Evolutionary conservation across 2,113 vertebrate genomes (phyloP), one percentile per base, ranked within the genome.

Genomic region (Equus quagga): DNA sequence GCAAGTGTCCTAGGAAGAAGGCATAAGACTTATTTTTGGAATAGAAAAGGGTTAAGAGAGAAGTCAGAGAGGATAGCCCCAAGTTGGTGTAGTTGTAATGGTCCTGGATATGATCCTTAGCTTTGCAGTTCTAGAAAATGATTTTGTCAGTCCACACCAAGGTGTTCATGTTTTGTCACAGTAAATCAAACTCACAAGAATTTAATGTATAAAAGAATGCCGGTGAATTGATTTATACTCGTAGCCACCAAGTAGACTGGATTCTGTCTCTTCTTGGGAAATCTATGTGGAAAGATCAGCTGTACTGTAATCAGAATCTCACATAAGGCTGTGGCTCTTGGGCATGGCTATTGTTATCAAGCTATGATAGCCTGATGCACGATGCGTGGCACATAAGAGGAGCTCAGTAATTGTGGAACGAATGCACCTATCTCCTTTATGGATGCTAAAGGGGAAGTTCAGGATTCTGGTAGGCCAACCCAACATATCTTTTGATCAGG

Each of bases 271-370:
- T 19, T 75, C 12, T 49, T 93, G 76, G 33, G n/a, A 88, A 80
- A 51, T 69, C 24, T 60, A 33, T 56, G 7, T 88, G 65, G 75
- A 91, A 84, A 54, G 19, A 15, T 90, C n/a, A 81, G 31, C 69
- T 86, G 67, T 46, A 94, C 69, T 86, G 67, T 46, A 94, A 76
- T 81, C 54, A 81, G 58, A 88, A 49, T 94, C 58, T 88, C 73
- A 60, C 7, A 23, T 36, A 49, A 2, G 60, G 84, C 33, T 62
- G 21, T 65, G 60, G 60, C 51, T 64, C 46, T 84, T 60, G 79
- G 78, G 23, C 9, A 31, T 79, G 82, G 70, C 87, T 94, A 2
- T 79, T 88, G 44, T 73, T 28, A 65, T 28, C 65, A 78, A 90
- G 67, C 88, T 76, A 8, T 83, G 75, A 73, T 33, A 73, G 36